phyloP scores from a whole-genome alignment of 2,797 vertebrate genomes.

The Tokudaia muenninki region DNA sequence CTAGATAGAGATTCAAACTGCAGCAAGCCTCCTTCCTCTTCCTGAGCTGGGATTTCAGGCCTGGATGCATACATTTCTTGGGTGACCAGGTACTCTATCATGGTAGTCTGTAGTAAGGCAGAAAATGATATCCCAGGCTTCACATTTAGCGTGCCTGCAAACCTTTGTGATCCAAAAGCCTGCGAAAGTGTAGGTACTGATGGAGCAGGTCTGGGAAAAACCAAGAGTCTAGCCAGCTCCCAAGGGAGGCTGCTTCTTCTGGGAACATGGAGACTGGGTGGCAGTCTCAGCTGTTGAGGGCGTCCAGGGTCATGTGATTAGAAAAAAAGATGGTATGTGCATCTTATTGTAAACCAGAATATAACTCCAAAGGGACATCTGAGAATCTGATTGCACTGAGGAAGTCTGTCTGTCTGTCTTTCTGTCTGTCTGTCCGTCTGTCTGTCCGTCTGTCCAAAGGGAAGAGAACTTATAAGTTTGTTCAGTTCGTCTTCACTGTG shows the following conservation, averaged over 20 bases:
- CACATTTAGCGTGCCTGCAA: fast-evolving
- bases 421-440: background rate
- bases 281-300: background rate
- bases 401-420: background rate
- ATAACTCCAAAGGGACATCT: background rate
- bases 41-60: background rate
- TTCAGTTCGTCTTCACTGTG: fast-evolving
- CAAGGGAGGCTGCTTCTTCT: fast-evolving
- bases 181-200: no score
- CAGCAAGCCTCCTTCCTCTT: no score
- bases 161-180: background rate
- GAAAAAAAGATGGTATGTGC: no score
- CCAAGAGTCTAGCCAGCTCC: background rate
- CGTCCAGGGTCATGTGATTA: no score
- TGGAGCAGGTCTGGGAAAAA: no score
- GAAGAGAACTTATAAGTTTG: fast-evolving
- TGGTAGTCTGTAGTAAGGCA: no score
- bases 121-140: background rate
- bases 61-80: background rate
- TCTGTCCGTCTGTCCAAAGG: background rate
- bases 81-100: background rate
- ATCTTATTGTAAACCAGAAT: fast-evolving
- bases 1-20: background rate
- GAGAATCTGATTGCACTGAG: background rate
- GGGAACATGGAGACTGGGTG: fast-evolving